Percentiles rank a stretch among this genome's conserved stretches.
phyloP scores from a whole-genome alignment of 2,888 invertebrate species.

The Drepanosiphum platanoidis region DNA sequence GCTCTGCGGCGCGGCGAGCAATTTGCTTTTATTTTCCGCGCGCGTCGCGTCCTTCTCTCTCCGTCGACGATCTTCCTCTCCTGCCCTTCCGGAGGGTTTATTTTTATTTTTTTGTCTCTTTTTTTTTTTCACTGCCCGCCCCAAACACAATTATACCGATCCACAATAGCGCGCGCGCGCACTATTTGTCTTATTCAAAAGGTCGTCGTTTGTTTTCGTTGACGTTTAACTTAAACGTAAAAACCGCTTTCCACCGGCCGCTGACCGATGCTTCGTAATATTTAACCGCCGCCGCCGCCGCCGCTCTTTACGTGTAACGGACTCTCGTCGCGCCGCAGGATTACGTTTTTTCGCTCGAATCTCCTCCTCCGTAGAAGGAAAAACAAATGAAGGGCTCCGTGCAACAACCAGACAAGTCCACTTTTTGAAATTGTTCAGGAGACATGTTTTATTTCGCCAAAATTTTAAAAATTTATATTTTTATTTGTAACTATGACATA shows the following conservation, averaged over 20 bases:
- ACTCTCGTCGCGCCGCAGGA: no score
- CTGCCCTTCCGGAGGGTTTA: not conserved
- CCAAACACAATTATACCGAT: conserved; percentile 41
- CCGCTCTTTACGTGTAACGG: no score
- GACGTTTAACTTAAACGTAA: not conserved
- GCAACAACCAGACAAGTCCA: no score
- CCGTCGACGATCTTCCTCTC: not conserved
- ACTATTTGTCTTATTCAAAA: conserved; percentile 53
- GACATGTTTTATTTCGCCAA: no score
- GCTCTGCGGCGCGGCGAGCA: conserved; percentile 20
- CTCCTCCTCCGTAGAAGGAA: no score
- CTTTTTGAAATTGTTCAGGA: no score
- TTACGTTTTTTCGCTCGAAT: no score
- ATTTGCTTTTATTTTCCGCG: conserved; percentile 20
- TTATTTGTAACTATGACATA: no score
- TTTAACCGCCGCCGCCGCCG: not conserved
- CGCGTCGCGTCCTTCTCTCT: not conserved
- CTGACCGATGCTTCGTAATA: not conserved
- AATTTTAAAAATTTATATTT: no score
- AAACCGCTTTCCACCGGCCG: not conserved
- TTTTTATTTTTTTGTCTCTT: no score
- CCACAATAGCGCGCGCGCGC: no score
- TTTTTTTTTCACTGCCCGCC: not conserved
- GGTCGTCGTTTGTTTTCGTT: conserved; percentile 20
- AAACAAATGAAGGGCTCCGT: no score